Evolutionary conservation across 2,113 vertebrate genomes (phyloP).

Genomic region (Anarhynchus alexandrinus): DNA sequence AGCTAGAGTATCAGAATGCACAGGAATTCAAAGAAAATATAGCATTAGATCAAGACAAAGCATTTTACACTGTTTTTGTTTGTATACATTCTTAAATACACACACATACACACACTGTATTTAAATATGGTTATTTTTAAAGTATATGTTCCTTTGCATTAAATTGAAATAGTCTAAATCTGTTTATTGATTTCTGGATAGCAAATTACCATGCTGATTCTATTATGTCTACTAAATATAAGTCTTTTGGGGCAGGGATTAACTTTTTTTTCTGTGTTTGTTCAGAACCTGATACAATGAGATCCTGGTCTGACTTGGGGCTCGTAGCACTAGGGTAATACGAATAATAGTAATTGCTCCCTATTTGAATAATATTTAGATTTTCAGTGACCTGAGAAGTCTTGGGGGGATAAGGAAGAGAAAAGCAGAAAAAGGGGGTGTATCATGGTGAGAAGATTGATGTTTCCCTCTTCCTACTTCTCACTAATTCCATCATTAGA

Average conservation of each 20-base stretch:
- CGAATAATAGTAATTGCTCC: constrained; percentile 64
- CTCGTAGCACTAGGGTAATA: constrained; percentile 68
- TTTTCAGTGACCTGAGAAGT: constrained; percentile 34
- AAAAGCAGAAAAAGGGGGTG: neutral
- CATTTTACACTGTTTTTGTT: neutral
- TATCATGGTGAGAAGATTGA: neutral
- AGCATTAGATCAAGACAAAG: neutral
- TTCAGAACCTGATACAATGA: constrained; percentile 68
- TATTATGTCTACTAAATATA: constrained; percentile 36
- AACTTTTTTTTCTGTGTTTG: constrained; percentile 68
- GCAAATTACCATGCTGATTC: constrained; percentile 32
- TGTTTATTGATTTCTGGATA: constrained; percentile 10
- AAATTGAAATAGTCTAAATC: neutral
- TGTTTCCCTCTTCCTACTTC: constrained; percentile 21
- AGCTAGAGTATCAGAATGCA: neutral
- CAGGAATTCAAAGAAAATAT: neutral
- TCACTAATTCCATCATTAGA: neutral
- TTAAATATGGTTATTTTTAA: neutral
- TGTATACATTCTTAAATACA: neutral
- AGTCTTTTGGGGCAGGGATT: constrained; percentile 41
- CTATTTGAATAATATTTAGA: constrained; percentile 53
- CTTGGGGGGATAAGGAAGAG: neutral
- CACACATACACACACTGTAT: neutral
- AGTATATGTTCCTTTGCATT: constrained; percentile 9
- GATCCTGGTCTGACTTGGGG: constrained; percentile 66